These are phyloP conservation scores for Pocillopora meandrina DNA, from an alignment of 92 coral and sea anemone species.

Conservation along the genomic window DNA sequence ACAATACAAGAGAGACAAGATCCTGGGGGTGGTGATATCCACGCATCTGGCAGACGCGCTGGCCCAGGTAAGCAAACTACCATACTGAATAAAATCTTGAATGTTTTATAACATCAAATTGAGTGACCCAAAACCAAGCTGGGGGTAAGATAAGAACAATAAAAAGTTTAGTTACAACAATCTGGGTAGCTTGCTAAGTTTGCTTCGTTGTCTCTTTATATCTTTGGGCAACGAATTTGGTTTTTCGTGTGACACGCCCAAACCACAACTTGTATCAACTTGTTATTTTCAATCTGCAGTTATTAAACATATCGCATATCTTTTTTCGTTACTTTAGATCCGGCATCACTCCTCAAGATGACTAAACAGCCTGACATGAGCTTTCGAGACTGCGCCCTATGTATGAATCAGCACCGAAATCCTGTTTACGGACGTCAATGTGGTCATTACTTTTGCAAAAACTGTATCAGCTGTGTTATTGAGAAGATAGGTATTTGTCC, in stretches of 20 bases:
- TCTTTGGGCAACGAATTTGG: too few relatives aligned
- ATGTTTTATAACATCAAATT: too few relatives aligned
- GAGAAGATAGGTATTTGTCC: conserved; percentile 1
- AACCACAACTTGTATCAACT: too few relatives aligned
- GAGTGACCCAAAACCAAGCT: too few relatives aligned
- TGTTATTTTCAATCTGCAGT: too few relatives aligned
- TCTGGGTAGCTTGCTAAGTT: too few relatives aligned
- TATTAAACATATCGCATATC: too few relatives aligned
- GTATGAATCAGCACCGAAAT: background rate
- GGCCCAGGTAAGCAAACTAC: background rate
- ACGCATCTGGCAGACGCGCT: background rate
- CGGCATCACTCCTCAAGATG: background rate
- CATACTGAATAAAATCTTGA: too few relatives aligned
- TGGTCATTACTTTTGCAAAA: conserved; percentile 11
- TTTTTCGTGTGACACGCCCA: too few relatives aligned
- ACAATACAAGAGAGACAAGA: background rate
- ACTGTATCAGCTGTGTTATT: background rate
- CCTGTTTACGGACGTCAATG: conserved; percentile 4
- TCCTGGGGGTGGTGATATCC: background rate
- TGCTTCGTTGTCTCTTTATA: too few relatives aligned
- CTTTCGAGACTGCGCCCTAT: background rate
- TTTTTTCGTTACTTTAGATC: background rate
- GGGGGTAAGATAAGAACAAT: too few relatives aligned
- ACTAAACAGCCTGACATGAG: background rate
- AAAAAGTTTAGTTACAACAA: too few relatives aligned